Evolutionary conservation across 2,888 invertebrate species (phyloP), one percentile per base, ranked within the genome.

Genomic region (Drosophila merina): DNA sequence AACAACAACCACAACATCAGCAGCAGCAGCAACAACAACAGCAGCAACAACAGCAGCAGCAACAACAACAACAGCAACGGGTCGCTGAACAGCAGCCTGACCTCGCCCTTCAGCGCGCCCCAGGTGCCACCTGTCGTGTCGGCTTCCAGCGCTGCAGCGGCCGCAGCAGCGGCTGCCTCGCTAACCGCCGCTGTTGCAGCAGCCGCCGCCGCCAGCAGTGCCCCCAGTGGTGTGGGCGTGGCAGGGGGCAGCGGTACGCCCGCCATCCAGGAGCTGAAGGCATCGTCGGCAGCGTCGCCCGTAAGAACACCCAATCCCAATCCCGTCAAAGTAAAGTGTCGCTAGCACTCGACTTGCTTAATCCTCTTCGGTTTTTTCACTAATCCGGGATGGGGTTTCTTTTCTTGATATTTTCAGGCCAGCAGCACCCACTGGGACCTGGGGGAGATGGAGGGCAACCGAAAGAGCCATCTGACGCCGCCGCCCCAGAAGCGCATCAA

Each of bases 401-500:
- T 0, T 26, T 45, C 25, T 6, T 54, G 14, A 36, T 48, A 40
- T 26, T 36, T 45, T 1, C 56, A 91, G 90, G 87, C 89, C 44
- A 88, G 81, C 74, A 88, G 87, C 75, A 89, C 87, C 38, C 93
- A 94, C 69, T 95, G 95, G 95, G 93, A 94, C 83, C 92, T 94
- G 73, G 93, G 92, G 89, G 95, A 92, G 89, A 74, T 85, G 72
- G 87, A 89, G 56, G 86, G 84, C 88, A 90, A 75, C 28, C 93
- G 91, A 90, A 93, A 92, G 91, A 91, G 90, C 74, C 91, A 92
- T 62, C 92, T 93, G 68, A 91, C 93, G 38, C 93, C 93, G 63
- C 94, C 94, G 60, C 95, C 95, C 28, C 94, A 95, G 56, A 95
- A 95, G 88, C 93, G 95, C 86, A 94, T 95, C 75, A 93, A 95